A percentile compares a stretch with the other conserved stretches of the same genome.
These are phyloP conservation scores for Sitophilus oryzae DNA, from an alignment of 1,140 invertebrate species.

Conservation along the genomic window DNA sequence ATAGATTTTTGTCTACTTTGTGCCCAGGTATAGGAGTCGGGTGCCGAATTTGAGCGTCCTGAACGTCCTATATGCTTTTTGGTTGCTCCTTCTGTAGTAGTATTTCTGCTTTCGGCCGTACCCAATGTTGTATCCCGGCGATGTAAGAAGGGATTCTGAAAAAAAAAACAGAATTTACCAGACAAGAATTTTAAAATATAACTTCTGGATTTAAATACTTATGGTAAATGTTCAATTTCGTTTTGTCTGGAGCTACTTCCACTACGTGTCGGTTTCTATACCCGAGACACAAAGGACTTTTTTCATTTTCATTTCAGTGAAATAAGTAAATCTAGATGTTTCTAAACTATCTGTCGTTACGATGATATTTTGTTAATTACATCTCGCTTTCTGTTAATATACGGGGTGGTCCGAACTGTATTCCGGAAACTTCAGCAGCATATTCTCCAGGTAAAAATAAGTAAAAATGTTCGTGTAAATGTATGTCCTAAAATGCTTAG, in stretches of 20 bases:
- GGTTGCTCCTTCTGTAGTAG: neutral
- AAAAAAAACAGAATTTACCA: constrained; percentile 3
- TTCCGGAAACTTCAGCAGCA: too few relatives aligned
- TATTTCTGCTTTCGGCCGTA: constrained; percentile 25
- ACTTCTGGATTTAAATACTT: neutral
- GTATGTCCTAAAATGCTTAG: too few relatives aligned
- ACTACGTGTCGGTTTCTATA: too few relatives aligned
- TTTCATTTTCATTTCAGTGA: too few relatives aligned
- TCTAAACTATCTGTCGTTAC: too few relatives aligned
- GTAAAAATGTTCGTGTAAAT: too few relatives aligned
- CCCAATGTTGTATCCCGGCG: constrained; percentile 34
- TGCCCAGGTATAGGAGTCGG: constrained; percentile 60
- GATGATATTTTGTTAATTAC: too few relatives aligned
- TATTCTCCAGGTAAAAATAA: too few relatives aligned
- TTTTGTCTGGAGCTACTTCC: neutral
- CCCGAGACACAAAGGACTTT: too few relatives aligned
- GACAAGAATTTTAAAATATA: neutral
- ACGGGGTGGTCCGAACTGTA: too few relatives aligned
- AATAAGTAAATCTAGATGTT: too few relatives aligned
- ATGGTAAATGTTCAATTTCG: neutral
- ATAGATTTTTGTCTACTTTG: constrained; percentile 39
- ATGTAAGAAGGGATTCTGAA: constrained; percentile 40
- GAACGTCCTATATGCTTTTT: constrained; percentile 43
- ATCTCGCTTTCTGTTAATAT: too few relatives aligned
- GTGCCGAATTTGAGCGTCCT: constrained; percentile 67